These are phyloP conservation scores for Furcifer pardalis DNA, from an alignment of 2,797 vertebrate genomes.

Conservation along the genomic window DNA sequence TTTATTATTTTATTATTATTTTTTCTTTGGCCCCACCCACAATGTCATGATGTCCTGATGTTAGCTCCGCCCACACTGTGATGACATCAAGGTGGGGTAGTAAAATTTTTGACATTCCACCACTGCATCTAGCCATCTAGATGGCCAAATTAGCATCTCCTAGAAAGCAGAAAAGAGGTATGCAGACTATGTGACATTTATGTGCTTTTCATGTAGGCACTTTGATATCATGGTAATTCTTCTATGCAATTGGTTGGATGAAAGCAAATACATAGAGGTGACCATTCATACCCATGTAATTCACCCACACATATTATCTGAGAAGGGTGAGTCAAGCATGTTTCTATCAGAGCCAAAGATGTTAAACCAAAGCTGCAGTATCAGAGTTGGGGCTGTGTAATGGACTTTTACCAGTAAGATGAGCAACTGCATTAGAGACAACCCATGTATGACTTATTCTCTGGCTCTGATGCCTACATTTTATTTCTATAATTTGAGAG, in stretches of 20 bases:
- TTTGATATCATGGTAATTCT: background rate
- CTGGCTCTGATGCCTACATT: constrained; percentile 16
- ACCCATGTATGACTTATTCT: background rate
- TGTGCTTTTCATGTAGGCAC: background rate
- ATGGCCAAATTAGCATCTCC: no score
- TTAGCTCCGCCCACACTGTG: no score
- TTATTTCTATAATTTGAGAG: background rate
- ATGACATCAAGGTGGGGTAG: no score
- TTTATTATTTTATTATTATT: no score
- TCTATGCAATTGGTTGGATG: background rate
- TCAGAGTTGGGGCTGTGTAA: constrained; percentile 8
- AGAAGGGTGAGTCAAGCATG: background rate
- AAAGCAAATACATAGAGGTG: background rate
- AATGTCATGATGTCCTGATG: no score
- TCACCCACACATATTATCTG: background rate
- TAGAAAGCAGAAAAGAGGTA: background rate
- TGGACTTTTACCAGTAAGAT: background rate
- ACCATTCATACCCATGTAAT: background rate
- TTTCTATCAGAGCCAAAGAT: background rate
- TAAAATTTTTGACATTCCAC: no score
- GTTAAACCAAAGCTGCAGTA: background rate
- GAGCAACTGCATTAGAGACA: constrained; percentile 19
- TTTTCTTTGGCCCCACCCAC: no score
- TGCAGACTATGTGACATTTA: no score
- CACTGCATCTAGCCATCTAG: no score